phyloP scores from a whole-genome alignment of 2,888 invertebrate species.

The Tenthredo distinguenda region DNA sequence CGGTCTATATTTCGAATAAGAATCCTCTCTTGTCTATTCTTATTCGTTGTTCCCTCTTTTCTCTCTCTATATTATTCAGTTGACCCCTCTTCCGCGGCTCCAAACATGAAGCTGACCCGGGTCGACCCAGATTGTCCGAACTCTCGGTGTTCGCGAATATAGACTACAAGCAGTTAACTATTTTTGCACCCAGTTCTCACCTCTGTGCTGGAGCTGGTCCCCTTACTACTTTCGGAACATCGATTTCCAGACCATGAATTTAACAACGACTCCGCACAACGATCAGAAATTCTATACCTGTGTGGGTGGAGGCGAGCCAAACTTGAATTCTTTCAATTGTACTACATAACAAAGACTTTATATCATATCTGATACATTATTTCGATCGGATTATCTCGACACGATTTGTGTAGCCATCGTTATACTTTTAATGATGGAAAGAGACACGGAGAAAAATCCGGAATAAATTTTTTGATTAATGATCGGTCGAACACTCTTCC shows the following conservation, averaged over 20 bases:
- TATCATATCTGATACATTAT: neutral
- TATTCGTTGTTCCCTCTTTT: neutral
- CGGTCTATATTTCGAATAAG: neutral
- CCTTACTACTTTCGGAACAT: conserved; percentile 36
- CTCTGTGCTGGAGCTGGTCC: neutral
- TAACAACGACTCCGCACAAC: conserved; percentile 24
- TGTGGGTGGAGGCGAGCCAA: neutral
- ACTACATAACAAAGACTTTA: neutral
- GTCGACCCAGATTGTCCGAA: conserved; percentile 37
- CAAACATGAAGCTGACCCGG: conserved; percentile 27
- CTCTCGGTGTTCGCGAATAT: neutral
- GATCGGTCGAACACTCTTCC: neutral
- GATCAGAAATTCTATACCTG: conserved; percentile 4
- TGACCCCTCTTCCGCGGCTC: neutral
- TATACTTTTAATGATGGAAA: conserved; percentile 9
- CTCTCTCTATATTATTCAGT: neutral
- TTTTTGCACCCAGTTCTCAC: conserved; percentile 33
- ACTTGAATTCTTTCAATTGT: neutral
- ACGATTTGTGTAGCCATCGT: neutral
- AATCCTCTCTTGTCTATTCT: neutral
- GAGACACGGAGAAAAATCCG: neutral
- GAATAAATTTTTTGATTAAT: conserved; percentile 7
- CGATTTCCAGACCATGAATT: conserved; percentile 43
- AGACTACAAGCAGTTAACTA: conserved; percentile 27
- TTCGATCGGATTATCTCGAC: neutral